A percentile compares a stretch with the other conserved stretches of the same genome.
These are phyloP conservation scores for Caranx melampygus DNA, from an alignment of 2,113 vertebrate species.

Conservation along the genomic window DNA sequence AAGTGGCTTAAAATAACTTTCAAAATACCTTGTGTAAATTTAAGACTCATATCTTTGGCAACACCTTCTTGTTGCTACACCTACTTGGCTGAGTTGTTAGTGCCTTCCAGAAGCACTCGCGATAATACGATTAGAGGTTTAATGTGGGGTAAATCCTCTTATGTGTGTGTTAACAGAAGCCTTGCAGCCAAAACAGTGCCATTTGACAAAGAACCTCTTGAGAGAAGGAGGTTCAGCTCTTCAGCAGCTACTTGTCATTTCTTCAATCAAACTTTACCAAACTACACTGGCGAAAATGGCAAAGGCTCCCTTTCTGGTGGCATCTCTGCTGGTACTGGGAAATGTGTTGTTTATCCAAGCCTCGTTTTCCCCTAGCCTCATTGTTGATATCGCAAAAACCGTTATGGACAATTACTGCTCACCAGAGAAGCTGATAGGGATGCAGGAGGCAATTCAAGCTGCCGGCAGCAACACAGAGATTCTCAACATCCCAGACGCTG, in stretches of 20 bases:
- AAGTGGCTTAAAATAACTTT: slow-evolving; percentile 37
- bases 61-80: slow-evolving; percentile 54
- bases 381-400: slow-evolving; percentile 90
- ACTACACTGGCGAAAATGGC: slow-evolving; percentile 70
- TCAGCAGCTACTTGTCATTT: slow-evolving; percentile 9
- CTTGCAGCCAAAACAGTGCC: slow-evolving; percentile 66
- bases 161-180: slow-evolving; percentile 78
- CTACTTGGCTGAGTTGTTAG: slow-evolving; percentile 67
- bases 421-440: slow-evolving; percentile 90
- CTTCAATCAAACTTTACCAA: background rate
- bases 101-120: slow-evolving; percentile 79
- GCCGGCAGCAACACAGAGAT: slow-evolving; percentile 88
- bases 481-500: slow-evolving; percentile 88
- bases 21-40: slow-evolving; percentile 52
- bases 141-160: slow-evolving; percentile 86
- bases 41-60: slow-evolving; percentile 56
- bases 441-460: slow-evolving; percentile 89
- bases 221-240: slow-evolving; percentile 62
- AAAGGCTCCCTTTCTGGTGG: slow-evolving; percentile 60
- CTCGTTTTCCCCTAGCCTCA: slow-evolving; percentile 85
- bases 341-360: slow-evolving; percentile 71
- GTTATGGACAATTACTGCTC: slow-evolving; percentile 95
- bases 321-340: slow-evolving; percentile 68
- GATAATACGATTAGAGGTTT: slow-evolving; percentile 94
- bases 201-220: slow-evolving; percentile 73